Percentiles rank a stretch among this genome's conserved stretches.
Conservation (phyloP, 2,113 vertebrate genomes). For the Cheilinus undulatus region DNA sequence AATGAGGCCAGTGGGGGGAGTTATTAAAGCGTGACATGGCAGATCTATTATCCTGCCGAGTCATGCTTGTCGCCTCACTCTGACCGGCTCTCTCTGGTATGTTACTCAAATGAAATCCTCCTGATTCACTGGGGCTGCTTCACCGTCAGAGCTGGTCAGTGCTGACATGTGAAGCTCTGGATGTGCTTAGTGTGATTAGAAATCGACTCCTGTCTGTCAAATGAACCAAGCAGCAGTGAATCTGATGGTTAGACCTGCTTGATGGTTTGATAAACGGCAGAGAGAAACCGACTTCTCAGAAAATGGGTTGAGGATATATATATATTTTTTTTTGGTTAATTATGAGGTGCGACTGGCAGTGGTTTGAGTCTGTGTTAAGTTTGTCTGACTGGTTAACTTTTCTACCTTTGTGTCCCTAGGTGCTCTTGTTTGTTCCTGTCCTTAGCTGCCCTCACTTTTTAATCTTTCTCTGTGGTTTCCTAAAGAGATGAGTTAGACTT, state of each 20-base stretch:
- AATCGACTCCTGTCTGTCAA: conserved; percentile 14
- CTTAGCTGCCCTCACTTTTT: neutral
- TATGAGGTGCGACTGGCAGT: neutral
- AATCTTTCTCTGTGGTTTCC: neutral
- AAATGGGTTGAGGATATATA: neutral
- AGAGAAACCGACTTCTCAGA: neutral
- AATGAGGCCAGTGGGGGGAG: conserved; percentile 31
- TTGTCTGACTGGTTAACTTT: neutral
- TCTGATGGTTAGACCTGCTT: neutral
- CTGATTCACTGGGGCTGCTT: conserved; percentile 30
- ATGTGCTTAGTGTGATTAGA: conserved; percentile 36
- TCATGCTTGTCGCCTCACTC: conserved; percentile 36
- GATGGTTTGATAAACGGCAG: neutral
- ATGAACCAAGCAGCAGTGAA: neutral
- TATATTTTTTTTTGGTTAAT: conserved; percentile 1
- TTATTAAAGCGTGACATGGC: conserved; percentile 38
- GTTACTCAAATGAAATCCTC: conserved; percentile 34
- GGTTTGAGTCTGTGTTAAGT: too few relatives aligned
- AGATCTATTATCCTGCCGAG: conserved; percentile 39
- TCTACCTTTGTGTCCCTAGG: neutral
- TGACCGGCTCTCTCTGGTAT: conserved; percentile 22
- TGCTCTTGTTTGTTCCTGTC: too few relatives aligned
- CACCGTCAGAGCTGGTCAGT: conserved; percentile 3
- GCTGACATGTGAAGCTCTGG: conserved; percentile 18
- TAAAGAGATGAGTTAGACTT: neutral